Percentiles rank a stretch among this genome's conserved stretches.
Conservation (phyloP, 2,888 invertebrate genomes). For the Nycteola revayana region DNA sequence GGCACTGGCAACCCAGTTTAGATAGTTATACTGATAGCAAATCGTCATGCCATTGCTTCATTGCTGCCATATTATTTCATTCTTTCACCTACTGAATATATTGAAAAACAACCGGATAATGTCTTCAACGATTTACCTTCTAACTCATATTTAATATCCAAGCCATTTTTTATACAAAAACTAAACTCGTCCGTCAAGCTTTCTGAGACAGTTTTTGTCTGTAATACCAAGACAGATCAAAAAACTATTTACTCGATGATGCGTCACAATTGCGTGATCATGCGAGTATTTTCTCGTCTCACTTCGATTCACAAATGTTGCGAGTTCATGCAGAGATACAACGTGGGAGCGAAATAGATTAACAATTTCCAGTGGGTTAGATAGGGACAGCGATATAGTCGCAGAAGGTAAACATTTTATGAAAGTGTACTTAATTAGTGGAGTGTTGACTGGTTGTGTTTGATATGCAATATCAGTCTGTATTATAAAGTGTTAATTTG, state of each 20-base stretch:
- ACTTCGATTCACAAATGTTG: conserved; percentile 30
- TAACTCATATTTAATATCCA: not conserved
- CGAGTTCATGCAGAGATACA: conserved; percentile 29
- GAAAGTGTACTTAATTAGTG: conserved; percentile 34
- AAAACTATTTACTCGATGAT: conserved; percentile 31
- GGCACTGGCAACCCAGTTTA: too few species aligned
- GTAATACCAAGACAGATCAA: conserved; percentile 20
- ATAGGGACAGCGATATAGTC: conserved; percentile 10
- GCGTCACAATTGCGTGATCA: conserved; percentile 29
- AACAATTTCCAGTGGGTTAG: not conserved
- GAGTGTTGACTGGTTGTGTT: conserved; percentile 12
- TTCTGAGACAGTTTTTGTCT: conserved; percentile 30
- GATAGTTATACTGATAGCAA: too few species aligned
- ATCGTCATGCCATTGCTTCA: too few species aligned
- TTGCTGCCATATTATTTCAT: too few species aligned
- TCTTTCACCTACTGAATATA: too few species aligned
- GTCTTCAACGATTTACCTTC: not conserved
- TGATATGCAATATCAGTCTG: too few species aligned
- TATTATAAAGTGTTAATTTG: too few species aligned
- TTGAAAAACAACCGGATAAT: too few species aligned
- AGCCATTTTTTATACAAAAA: not conserved
- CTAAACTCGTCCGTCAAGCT: conserved; percentile 20
- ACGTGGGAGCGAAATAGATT: conserved; percentile 5
- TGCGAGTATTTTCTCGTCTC: conserved; percentile 23
- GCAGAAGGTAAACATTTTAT: conserved; percentile 31